Evolutionary conservation across 2,888 invertebrate species (phyloP).

Genomic region (Gymnoscelis rufifasciata): DNA sequence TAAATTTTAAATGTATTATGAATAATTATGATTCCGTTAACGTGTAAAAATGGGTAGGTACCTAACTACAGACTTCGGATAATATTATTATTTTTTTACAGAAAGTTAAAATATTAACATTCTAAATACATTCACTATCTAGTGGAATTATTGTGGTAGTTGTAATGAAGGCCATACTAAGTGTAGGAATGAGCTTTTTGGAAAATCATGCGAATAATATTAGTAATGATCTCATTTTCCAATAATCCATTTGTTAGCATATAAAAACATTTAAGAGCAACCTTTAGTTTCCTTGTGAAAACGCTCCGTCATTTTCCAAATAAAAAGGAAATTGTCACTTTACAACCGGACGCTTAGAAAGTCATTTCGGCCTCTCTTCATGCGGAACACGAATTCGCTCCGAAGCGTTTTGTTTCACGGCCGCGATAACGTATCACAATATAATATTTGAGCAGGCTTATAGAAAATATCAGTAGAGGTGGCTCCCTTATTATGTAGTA

Average conservation of each 20-base stretch:
- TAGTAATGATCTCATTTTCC: no score
- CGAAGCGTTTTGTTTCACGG: constrained; percentile 4
- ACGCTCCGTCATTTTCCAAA: constrained; percentile 28
- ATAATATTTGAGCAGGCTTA: not conserved
- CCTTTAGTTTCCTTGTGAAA: constrained; percentile 3
- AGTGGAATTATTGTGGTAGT: no score
- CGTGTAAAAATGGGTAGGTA: no score
- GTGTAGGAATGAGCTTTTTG: no score
- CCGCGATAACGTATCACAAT: constrained; percentile 4
- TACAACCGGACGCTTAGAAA: constrained; percentile 35
- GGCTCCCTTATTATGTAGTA: not conserved
- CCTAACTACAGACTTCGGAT: no score
- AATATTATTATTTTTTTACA: no score
- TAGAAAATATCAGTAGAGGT: not conserved
- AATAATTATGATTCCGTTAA: no score
- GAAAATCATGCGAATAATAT: no score
- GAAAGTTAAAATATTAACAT: no score
- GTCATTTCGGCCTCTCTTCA: constrained; percentile 15
- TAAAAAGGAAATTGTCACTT: constrained; percentile 42
- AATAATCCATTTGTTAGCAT: not conserved
- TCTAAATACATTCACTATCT: no score
- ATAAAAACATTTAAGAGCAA: not conserved
- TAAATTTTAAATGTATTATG: no score
- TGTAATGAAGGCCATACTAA: no score
- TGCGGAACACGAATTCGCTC: constrained; percentile 10